Base-by-base conservation (phyloP, 1,140 invertebrate species). In the Zaprionus africanus region DNA sequence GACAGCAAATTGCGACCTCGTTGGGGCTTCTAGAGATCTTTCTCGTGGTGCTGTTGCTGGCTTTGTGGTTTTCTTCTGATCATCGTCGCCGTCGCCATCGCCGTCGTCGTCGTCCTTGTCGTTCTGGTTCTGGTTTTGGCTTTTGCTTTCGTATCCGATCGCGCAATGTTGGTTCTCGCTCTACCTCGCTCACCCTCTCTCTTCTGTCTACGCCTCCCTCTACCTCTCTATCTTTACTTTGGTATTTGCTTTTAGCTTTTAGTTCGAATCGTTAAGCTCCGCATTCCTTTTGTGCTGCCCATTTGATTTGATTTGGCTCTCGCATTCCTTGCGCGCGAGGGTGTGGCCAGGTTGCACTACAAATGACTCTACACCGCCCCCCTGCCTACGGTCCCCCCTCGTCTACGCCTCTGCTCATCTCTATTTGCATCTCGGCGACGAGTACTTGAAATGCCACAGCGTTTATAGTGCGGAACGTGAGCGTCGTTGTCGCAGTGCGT, bases 381-480 rank as follows among this genome's bases (percentile, higher is more conserved):
- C 9, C 11, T n/a, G n/a, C n/a, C n/a, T n/a, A n/a, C n/a, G n/a
- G n/a, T n/a, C n/a, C 53, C 17, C 5, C 0, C 19, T 36, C 59
- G 22, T 26, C 51, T 54, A 22, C 53, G 63, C 56, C 46, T 69
- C 28, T 62, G 41, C 49, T 49, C 46, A 51, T 54, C n/a, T 64
- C 3, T 57, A 24, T 58, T 59, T 61, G 54, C 41, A 41, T 60
- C 24, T 61, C 13, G 46, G 46, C 28, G n/a, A 46, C 41, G 66
- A 78, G 76, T 85, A 63, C 82, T 86, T 86, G 82, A 82, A 59
- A 86, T 85, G 76, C 82, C 82, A 28, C 56, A 24, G 76, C 79
- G 76, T 85, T 85, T 85, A 79, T 85, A 85, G 82, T 85, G 82
- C 82, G 67, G 79, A 85, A 85, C 82, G 66, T 70, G 76, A 53